These are phyloP conservation scores for Torymus tubicola DNA, from an alignment of 2,888 invertebrate species.

Conservation along the genomic window DNA sequence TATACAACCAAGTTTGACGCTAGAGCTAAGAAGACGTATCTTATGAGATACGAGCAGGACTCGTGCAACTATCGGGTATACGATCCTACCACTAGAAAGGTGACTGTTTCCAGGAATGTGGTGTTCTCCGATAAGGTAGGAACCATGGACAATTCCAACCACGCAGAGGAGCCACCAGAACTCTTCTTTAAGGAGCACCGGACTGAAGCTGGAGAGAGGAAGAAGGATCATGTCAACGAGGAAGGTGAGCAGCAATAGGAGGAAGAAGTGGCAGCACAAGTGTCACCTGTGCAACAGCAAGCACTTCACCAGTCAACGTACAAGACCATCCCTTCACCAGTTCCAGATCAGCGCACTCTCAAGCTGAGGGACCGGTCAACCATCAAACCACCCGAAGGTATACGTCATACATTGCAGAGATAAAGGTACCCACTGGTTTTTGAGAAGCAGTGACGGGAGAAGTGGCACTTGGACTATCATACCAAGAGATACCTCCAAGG, in stretches of 20 bases:
- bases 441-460: not conserved
- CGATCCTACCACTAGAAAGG: not conserved
- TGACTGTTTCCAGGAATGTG: not conserved
- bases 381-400: not conserved
- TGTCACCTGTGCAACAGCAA: not conserved
- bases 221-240: not conserved
- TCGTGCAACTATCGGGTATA: not conserved
- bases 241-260: no score
- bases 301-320: not conserved
- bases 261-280: not conserved
- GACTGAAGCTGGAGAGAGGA: not conserved
- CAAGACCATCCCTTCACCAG: not conserved
- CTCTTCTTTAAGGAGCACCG: not conserved
- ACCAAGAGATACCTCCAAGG: no score
- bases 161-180: not conserved
- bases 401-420: not conserved
- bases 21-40: not conserved
- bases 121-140: not conserved
- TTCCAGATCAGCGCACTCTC: not conserved
- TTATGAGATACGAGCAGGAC: not conserved
- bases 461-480: not conserved
- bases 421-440: not conserved
- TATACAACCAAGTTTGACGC: not conserved
- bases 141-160: not conserved
- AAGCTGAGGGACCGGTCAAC: not conserved